Percentiles rank a stretch among this genome's conserved stretches.
phyloP scores from a whole-genome alignment of 2,888 invertebrate genomes.

The Prosopocoilus inquinatus region DNA sequence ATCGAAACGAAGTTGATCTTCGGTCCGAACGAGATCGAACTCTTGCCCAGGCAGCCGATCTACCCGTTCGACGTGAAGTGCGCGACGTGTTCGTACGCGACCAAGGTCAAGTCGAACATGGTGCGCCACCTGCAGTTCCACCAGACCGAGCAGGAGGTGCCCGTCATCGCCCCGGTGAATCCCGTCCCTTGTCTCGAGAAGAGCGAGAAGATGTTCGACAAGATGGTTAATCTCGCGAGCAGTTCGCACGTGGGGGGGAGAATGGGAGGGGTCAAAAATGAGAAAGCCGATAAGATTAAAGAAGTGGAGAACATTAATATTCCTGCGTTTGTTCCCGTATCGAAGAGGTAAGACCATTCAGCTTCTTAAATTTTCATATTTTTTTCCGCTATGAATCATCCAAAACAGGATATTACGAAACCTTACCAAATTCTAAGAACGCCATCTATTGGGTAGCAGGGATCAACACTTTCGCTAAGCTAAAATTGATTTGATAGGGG shows the following conservation, averaged over 20 bases:
- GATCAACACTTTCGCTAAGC: not conserved
- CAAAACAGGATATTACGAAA: too few species aligned
- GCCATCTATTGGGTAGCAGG: not conserved
- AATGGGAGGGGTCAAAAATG: constrained; percentile 40
- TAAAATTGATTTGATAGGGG: not conserved
- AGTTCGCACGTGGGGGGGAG: constrained; percentile 54
- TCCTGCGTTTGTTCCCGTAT: constrained; percentile 25
- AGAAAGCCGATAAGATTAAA: constrained; percentile 21
- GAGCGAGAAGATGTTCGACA: constrained; percentile 79
- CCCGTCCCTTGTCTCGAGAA: constrained; percentile 78
- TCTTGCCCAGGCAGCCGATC: constrained; percentile 65
- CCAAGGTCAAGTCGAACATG: constrained; percentile 64
- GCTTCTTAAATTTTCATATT: not conserved
- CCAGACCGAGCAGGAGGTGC: constrained; percentile 56
- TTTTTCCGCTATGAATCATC: too few species aligned
- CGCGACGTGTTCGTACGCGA: constrained; percentile 63
- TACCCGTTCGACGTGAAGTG: constrained; percentile 63
- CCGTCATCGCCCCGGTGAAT: constrained; percentile 72
- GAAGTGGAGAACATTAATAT: constrained; percentile 25
- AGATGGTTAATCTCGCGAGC: constrained; percentile 81
- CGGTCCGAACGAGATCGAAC: constrained; percentile 62
- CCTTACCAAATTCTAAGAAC: too few species aligned
- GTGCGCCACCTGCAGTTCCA: constrained; percentile 69
- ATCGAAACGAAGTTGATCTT: constrained; percentile 39
- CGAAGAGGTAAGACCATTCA: constrained; percentile 20